Base-by-base conservation (phyloP, 2,113 vertebrate genomes). In the Melanocharis versteri region DNA sequence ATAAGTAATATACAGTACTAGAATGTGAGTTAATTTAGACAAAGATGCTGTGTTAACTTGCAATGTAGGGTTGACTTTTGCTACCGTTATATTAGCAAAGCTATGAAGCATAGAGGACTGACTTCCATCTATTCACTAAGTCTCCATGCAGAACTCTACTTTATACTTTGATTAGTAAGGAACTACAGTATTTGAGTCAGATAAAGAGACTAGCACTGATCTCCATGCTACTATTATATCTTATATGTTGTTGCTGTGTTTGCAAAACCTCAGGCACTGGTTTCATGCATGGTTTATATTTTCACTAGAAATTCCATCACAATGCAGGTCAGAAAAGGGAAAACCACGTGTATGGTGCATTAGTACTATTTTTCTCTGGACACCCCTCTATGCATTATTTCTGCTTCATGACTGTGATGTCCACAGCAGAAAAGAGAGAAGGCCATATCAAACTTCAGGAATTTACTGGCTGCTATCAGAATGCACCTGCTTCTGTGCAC, bases 261-360 rank as follows among this genome's bases (percentile, higher is more conserved):
- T 76, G 48, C 48, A 86, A 89, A 93, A 69, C 40, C 24, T 86
- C 57, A 64, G 37, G 19, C 19, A 60, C 10, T 47, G 15, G 26
- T 72, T 92, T 76, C 9, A 40, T 47, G 62, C 33, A 66, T 6
- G 72, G 37, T 33, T 83, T 19, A 56, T 27, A 48, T 57, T 90
- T 93, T 69, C 64, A 76, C 3, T 22, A 80, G 48, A 86, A 83
- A 80, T 72, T 58, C 31, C n/a, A 39, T 58, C 19, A 51, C 26
- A 60, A 11, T 45, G 5, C 19, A 76, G 35, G 33, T 60, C 68
- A 65, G 37, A 83, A 76, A 79, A 58, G 7, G 16, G 33, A 90
- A 72, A 88, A 39, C 7, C 31, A 5, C 17, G 7, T 35, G 15
- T 23, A 5, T 0, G 0, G 4, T 71, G 21, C 39, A 31, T 19